Percentiles rank a stretch among this genome's conserved stretches.
These are phyloP conservation scores for Pollenia griseotomentosa DNA, from an alignment of 2,888 invertebrate species.

Conservation along the genomic window DNA sequence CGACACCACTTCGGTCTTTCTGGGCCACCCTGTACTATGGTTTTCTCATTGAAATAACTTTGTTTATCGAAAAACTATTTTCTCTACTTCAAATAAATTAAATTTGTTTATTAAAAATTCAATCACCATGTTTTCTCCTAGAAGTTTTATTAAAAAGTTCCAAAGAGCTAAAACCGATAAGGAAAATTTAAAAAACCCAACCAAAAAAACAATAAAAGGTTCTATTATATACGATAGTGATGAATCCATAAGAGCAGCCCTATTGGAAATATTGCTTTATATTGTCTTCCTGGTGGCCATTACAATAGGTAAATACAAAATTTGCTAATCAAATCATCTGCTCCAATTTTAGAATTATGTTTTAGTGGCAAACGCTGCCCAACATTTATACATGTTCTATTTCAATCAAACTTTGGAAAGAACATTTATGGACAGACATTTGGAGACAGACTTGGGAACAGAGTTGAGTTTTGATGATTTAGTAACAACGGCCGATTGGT, in stretches of 20 bases:
- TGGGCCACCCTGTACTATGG: too few species aligned
- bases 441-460: constrained; percentile 55
- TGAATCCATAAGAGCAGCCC: constrained; percentile 54
- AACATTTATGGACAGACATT: constrained; percentile 68
- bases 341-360: not conserved
- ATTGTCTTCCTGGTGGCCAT: constrained; percentile 72
- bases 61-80: not conserved
- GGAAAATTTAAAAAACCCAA: not conserved
- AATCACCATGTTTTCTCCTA: constrained; percentile 37
- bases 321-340: not conserved
- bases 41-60: too few species aligned
- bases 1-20: too few species aligned
- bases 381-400: constrained; percentile 76
- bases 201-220: not conserved
- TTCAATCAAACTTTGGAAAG: constrained; percentile 75
- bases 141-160: constrained; percentile 21
- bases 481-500: constrained; percentile 75
- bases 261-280: constrained; percentile 74
- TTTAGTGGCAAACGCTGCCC: constrained; percentile 74
- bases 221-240: constrained; percentile 53
- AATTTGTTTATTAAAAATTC: not conserved
- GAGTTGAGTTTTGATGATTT: constrained; percentile 71
- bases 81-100: not conserved
- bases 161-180: not conserved
- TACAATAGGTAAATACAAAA: constrained; percentile 72